phyloP scores from a whole-genome alignment of 1,140 invertebrate genomes.

The Lamellibrachia luymesi region DNA sequence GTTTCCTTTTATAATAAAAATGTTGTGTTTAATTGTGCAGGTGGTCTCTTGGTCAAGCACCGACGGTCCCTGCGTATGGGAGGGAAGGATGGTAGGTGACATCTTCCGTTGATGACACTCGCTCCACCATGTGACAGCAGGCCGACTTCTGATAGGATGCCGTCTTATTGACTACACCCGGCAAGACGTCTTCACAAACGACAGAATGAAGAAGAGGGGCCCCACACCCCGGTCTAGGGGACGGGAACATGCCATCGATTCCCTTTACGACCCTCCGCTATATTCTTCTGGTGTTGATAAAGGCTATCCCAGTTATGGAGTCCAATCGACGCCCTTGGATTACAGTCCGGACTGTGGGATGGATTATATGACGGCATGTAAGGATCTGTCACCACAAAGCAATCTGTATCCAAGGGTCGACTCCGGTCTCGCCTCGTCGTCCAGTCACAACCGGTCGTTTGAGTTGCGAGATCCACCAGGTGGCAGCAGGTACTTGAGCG shows the following conservation, averaged over 20 bases:
- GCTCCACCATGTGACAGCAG: not conserved
- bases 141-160: not conserved
- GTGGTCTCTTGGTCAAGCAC: not conserved
- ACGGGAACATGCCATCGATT: not conserved
- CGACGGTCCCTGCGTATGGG: not conserved
- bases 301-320: not conserved
- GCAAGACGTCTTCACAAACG: not conserved
- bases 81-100: not conserved
- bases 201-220: not conserved
- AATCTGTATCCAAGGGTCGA: not conserved
- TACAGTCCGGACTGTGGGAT: not conserved
- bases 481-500: not conserved
- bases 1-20: too few species aligned
- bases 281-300: not conserved
- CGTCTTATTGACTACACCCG: not conserved
- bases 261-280: not conserved
- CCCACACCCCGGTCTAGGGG: not conserved
- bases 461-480: not conserved
- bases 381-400: not conserved
- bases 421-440: not conserved
- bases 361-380: not conserved
- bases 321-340: not conserved
- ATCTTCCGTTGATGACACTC: not conserved
- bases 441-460: not conserved
- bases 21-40: not conserved